Evolutionary conservation across 2,113 vertebrate genomes (phyloP).

Genomic region (Clarias batrachus): DNA sequence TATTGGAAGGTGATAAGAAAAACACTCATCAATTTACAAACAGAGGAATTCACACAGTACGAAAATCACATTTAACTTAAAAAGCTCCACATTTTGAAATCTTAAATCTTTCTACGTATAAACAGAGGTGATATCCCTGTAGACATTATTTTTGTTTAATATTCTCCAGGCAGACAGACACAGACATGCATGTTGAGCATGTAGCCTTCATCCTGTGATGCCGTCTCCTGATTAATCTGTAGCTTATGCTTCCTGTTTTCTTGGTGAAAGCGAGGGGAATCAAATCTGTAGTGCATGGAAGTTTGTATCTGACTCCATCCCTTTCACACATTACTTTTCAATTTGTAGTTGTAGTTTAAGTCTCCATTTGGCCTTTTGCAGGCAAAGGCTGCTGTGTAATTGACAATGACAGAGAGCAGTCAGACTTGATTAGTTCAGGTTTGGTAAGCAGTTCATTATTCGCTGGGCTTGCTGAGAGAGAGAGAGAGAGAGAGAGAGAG

Average conservation of each 20-base stretch:
- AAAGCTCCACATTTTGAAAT: not conserved
- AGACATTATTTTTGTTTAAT: conserved; percentile 16
- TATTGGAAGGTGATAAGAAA: not conserved
- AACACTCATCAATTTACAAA: conserved; percentile 2
- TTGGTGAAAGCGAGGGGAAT: conserved; percentile 34
- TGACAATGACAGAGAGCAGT: conserved; percentile 78
- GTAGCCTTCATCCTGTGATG: not conserved
- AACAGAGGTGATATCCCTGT: not conserved
- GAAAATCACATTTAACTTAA: not conserved
- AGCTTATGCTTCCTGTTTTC: conserved; percentile 25
- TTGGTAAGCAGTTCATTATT: conserved; percentile 77
- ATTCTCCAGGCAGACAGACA: not conserved
- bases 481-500: conserved; percentile 46
- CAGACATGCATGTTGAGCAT: not conserved
- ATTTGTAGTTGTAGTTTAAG: conserved; percentile 66
- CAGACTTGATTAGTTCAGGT: conserved; percentile 77
- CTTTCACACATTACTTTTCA: conserved; percentile 71
- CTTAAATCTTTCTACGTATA: not conserved
- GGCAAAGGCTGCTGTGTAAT: conserved; percentile 67
- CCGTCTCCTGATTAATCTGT: conserved; percentile 21
- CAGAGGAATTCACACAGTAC: not conserved
- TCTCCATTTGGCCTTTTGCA: conserved; percentile 51
- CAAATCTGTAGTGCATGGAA: conserved; percentile 29
- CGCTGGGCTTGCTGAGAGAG: conserved; percentile 56
- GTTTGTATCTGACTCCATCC: conserved; percentile 47